Evolutionary conservation across 2,113 vertebrate genomes (phyloP), one percentile per base, ranked within the genome.

Genomic region (Microtus richardsoni): DNA sequence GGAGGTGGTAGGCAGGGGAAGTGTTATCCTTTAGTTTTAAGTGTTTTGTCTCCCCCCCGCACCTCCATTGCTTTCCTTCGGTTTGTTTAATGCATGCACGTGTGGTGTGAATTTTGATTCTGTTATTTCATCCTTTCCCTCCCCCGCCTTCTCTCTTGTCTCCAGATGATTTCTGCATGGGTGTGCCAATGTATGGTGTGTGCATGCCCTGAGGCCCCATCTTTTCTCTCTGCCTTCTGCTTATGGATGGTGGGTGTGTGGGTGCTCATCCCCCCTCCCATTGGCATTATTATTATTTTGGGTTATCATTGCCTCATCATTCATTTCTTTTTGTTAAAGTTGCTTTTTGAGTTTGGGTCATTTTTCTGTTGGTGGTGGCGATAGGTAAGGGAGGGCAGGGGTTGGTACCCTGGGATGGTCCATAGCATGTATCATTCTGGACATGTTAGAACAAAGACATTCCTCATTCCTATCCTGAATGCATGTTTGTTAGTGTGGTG

Each of bases 341-440:
- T 93, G 93, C 85, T 89, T 97, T 96, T 98, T 97, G 94, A 84
- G 83, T 96, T 98, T 98, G 94, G 97, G 95, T 95, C 97, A 92
- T 96, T 96, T 94, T 96, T 96, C 93, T 49, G 12, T 89, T 95
- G 95, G 93, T 58, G 93, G 93, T 95, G 96, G 97, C 95, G 97
- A 98, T 96, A 79, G 95, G 77, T 82, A 41, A 80, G 94, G 97
- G 95, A 52, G 92, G 95, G 95, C 16, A 70, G 90, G 66, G 95
- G 78, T 89, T 93, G 95, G 83, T 97, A 44, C 96, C 88, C 84
- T 88, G 52, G 97, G 97, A 97, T n/a, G 49, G 94, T 97, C 98
- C 98, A 98, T 98, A 96, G 99, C 99, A 99, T 99, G 99, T 98
- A 98, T 91, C 98, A 98, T 99, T 94, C 97, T 98, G 98, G 97